These are phyloP conservation scores for Ophioderma brevispina DNA, from an alignment of 35 echinoderm and acorn worm species.

Conservation along the genomic window DNA sequence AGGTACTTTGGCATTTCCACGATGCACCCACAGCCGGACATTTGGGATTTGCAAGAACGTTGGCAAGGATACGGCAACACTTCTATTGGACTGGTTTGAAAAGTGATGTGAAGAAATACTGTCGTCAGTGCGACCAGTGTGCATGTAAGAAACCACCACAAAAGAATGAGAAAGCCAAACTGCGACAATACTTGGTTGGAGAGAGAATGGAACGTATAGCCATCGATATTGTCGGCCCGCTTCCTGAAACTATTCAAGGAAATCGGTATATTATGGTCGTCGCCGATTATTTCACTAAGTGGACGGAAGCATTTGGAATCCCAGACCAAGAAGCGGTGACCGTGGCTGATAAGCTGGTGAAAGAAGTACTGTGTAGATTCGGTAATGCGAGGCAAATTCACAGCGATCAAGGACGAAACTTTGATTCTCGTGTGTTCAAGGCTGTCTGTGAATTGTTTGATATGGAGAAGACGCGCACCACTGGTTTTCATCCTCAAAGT, in stretches of 20 bases:
- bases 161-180: background rate
- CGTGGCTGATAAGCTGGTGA: slow-evolving; percentile 19
- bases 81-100: background rate
- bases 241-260: background rate
- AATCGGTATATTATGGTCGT: slow-evolving; percentile 32
- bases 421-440: slow-evolving; percentile 47
- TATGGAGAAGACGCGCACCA: slow-evolving; percentile 55
- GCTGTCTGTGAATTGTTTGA: too few relatives aligned
- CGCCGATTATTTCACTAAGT: slow-evolving; percentile 52
- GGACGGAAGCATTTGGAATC: slow-evolving; percentile 44
- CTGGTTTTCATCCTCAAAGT: slow-evolving; percentile 36
- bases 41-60: background rate
- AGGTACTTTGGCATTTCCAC: background rate
- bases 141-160: background rate
- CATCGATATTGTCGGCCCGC: slow-evolving; percentile 41
- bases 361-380: slow-evolving; percentile 33
- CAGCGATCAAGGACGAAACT: slow-evolving; percentile 64
- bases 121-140: slow-evolving; percentile 28
- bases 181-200: slow-evolving; percentile 23
- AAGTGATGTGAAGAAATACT: background rate
- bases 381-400: slow-evolving; percentile 28
- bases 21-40: background rate
- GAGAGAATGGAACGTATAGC: slow-evolving; percentile 53
- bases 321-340: slow-evolving; percentile 41
- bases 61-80: background rate